phyloP scores from a whole-genome alignment of 2,888 invertebrate species.

The Mycogona germanica region DNA sequence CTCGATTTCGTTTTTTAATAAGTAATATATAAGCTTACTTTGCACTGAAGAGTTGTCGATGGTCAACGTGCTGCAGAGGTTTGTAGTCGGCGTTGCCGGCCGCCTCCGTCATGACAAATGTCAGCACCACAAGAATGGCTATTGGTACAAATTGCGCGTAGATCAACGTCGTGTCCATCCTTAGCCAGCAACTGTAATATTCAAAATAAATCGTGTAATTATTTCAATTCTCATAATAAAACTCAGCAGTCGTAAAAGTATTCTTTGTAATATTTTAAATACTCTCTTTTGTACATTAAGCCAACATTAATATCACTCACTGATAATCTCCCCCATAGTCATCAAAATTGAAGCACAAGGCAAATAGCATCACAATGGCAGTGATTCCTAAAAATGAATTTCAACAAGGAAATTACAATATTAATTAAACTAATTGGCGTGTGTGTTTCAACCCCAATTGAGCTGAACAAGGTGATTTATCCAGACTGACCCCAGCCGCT shows the following conservation, averaged over 20 bases:
- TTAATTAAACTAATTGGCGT: background rate
- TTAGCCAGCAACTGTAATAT: constrained; percentile 26
- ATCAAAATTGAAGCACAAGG: constrained; percentile 26
- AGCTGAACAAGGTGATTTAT: background rate
- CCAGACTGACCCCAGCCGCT: constrained; percentile 26
- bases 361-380: constrained; percentile 24
- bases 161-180: constrained; percentile 25
- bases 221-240: background rate
- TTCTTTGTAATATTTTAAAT: background rate
- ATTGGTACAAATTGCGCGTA: constrained; percentile 26
- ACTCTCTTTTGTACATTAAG: no score
- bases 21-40: constrained; percentile 18
- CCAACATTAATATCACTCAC: constrained; percentile 11
- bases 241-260: background rate
- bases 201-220: background rate
- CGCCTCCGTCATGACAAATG: constrained; percentile 28
- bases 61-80: constrained; percentile 25
- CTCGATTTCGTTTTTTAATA: background rate
- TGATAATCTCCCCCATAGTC: constrained; percentile 29
- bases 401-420: constrained; percentile 4
- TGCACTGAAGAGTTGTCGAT: constrained; percentile 24
- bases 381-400: constrained; percentile 19
- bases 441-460: no score
- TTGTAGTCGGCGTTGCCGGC: constrained; percentile 28
- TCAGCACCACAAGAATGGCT: constrained; percentile 23